phyloP scores from a whole-genome alignment of 2,888 invertebrate species.

The Caenorhabditis virilis region DNA sequence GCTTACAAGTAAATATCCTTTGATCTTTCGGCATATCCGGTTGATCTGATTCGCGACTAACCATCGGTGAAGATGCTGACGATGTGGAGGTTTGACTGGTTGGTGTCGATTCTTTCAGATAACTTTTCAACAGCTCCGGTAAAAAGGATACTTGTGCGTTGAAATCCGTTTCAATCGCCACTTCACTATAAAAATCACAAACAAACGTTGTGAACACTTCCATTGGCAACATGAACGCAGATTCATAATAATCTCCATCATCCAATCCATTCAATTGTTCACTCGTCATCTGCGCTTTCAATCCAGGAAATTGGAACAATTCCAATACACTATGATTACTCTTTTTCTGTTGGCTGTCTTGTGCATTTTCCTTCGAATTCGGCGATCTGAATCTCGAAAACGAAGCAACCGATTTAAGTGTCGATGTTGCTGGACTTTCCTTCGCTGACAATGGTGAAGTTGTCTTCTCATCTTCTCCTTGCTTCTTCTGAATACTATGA shows the following conservation, averaged over 20 bases:
- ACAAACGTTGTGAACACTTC: slow-evolving; percentile 82
- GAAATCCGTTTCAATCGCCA: slow-evolving; percentile 78
- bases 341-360: slow-evolving; percentile 5
- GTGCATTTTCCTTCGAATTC: not conserved
- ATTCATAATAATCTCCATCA: slow-evolving; percentile 48
- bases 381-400: slow-evolving; percentile 14
- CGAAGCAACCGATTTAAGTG: slow-evolving; percentile 1
- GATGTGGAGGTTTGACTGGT: slow-evolving; percentile 17
- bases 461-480: not conserved
- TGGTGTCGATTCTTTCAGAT: slow-evolving; percentile 69
- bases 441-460: not conserved
- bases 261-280: slow-evolving; percentile 35
- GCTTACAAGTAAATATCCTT: slow-evolving; percentile 87
- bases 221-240: slow-evolving; percentile 19
- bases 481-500: slow-evolving; percentile 3
- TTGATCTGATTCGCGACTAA: slow-evolving; percentile 15
- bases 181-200: slow-evolving; percentile 97
- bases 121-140: slow-evolving; percentile 93
- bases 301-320: slow-evolving; percentile 64
- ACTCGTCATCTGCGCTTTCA: slow-evolving; percentile 54
- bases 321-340: slow-evolving; percentile 50
- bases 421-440: not conserved
- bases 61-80: slow-evolving; percentile 6
- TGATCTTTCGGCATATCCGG: slow-evolving; percentile 77
- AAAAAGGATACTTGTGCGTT: slow-evolving; percentile 92